Evolutionary conservation across 2,888 invertebrate species (phyloP).

Genomic region (Acrobasis repandana): DNA sequence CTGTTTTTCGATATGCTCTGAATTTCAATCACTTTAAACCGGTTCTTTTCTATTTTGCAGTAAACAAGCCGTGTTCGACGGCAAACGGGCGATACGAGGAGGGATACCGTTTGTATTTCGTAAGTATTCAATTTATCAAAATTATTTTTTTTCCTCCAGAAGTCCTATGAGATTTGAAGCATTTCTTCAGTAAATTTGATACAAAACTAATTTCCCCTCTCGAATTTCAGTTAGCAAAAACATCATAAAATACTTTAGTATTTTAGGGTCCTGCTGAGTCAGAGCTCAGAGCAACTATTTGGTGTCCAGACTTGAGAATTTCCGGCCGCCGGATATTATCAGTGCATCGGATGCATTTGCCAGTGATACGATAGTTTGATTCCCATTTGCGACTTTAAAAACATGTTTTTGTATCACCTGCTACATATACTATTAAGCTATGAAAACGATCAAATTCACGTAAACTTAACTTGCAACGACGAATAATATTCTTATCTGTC

Average conservation of each 20-base stretch:
- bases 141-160: neutral
- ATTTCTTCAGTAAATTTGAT: neutral
- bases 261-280: neutral
- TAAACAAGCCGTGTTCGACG: slow-evolving; percentile 97
- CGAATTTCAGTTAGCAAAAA: no score
- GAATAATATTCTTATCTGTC: no score
- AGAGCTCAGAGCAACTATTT: neutral
- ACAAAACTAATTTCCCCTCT: no score
- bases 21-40: slow-evolving; percentile 26
- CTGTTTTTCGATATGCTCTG: slow-evolving; percentile 35
- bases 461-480: no score
- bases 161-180: no score
- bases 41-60: slow-evolving; percentile 73
- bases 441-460: no score
- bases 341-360: slow-evolving; percentile 1
- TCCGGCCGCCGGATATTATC: slow-evolving; percentile 5
- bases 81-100: slow-evolving; percentile 97
- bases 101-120: slow-evolving; percentile 98
- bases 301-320: neutral
- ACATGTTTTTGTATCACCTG: no score
- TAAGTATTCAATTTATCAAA: slow-evolving; percentile 84
- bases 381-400: no score
- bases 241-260: no score
- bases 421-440: no score
- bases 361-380: neutral